Base-by-base conservation (phyloP, 2,113 vertebrate species). In the Saiga tatarica region DNA sequence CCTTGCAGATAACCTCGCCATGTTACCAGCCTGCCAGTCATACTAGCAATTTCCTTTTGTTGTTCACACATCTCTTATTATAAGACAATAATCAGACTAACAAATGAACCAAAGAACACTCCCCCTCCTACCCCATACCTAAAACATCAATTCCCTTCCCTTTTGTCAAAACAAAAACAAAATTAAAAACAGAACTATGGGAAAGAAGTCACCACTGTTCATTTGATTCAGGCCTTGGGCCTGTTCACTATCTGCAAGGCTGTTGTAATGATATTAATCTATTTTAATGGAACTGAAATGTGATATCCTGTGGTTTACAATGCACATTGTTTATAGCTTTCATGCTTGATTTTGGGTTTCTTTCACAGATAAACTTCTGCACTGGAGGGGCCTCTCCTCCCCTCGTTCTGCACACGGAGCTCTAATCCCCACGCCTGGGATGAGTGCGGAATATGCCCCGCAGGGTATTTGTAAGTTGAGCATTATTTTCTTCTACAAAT, bases 391-490 rank as follows among this genome's bases (percentile, higher is more conserved):
- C 85, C 96, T 97, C 85, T 94, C 98, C 74, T 98, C 98, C 95
- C 98, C 98, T 74, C 98, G 98, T 87, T 97, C 91, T 11, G 11
- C 81, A 67, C 57, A 89, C 1, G 97, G 97, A 92, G 97, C 95
- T 94, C 4, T 97, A 85, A 98, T 98, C 97, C 98, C 97, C 94
- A 97, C 98, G 59, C 97, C 98, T 0, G 98, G 98, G 95, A 98
- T 98, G 98, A 98, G 98, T 96, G 98, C 98, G 96, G 97, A 97
- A 71, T 97, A 98, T 89, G 97, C 95, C 95, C 98, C 95, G 89
- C 97, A 98, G 98, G 98, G 98, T 98, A 98, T 98, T 98, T 97
- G 97, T 94, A 67, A 84, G 98, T 98, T 97, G 89, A 92, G 85
- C 2, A 9, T 98, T 97, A 96, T 96, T 97, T 71, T 92, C 64